These are phyloP conservation scores for Tor tambroides DNA, from an alignment of 2,113 vertebrate genomes.

Conservation along the genomic window DNA sequence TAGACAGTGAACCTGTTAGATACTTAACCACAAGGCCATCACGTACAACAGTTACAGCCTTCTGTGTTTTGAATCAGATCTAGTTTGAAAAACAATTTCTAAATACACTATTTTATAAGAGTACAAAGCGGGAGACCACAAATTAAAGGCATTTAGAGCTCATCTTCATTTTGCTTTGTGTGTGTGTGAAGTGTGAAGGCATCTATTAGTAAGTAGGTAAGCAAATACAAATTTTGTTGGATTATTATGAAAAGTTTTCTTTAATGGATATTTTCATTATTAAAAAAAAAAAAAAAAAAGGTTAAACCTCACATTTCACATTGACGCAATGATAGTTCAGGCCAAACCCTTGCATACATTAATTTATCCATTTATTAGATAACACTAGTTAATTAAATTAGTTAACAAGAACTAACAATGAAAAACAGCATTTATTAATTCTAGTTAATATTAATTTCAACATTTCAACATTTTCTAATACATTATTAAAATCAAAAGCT, in stretches of 20 bases:
- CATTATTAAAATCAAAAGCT: not conserved
- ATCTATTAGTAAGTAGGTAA: too few relatives aligned
- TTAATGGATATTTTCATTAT: too few relatives aligned
- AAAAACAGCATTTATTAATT: not conserved
- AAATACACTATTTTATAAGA: not conserved
- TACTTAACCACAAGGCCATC: not conserved
- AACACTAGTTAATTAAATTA: too few relatives aligned
- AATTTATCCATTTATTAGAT: not conserved
- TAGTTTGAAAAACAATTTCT: not conserved
- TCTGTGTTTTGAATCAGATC: not conserved
- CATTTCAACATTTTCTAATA: too few relatives aligned
- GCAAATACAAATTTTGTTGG: too few relatives aligned
- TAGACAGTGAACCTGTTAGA: not conserved
- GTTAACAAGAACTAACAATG: too few relatives aligned
- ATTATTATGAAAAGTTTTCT: too few relatives aligned
- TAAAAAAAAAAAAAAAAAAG: too few relatives aligned
- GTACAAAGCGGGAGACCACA: not conserved
- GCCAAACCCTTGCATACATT: slow-evolving; percentile 18
- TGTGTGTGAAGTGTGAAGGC: not conserved
- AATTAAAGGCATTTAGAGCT: not conserved
- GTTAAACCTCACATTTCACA: too few relatives aligned
- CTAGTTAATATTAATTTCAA: too few relatives aligned
- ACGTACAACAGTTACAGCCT: not conserved
- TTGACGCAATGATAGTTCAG: slow-evolving; percentile 32
- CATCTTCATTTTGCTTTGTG: not conserved